Conservation (phyloP, 1,140 invertebrate species). For the Drosophila repleta region DNA sequence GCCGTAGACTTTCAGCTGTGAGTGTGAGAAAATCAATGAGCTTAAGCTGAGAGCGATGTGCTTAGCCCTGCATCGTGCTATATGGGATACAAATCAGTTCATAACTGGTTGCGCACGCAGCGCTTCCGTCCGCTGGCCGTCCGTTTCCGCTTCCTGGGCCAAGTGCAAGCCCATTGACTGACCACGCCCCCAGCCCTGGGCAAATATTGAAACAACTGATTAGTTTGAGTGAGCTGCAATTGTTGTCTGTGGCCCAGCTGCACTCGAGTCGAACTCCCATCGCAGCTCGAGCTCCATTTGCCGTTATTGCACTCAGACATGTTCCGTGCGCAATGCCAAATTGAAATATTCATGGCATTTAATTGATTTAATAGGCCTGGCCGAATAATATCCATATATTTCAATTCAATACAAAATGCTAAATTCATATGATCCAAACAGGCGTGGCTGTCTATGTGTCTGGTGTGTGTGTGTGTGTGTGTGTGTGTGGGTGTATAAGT, state of each 20-base stretch:
- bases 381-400: slow-evolving; percentile 28
- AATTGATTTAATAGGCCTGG: slow-evolving; percentile 61
- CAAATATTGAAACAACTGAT: slow-evolving; percentile 80
- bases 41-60: slow-evolving; percentile 14
- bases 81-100: slow-evolving; percentile 19
- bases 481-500: not conserved
- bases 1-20: slow-evolving; percentile 12
- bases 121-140: slow-evolving; percentile 41
- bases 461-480: not conserved
- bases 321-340: slow-evolving; percentile 14
- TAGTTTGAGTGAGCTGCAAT: slow-evolving; percentile 71
- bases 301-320: slow-evolving; percentile 54
- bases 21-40: slow-evolving; percentile 75
- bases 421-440: slow-evolving; percentile 22
- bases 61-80: not conserved
- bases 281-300: slow-evolving; percentile 55
- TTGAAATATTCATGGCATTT: slow-evolving; percentile 69
- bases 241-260: slow-evolving; percentile 29
- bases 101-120: slow-evolving; percentile 39
- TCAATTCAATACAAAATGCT: slow-evolving; percentile 28
- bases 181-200: slow-evolving; percentile 11
- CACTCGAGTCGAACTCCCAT: slow-evolving; percentile 14
- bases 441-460: not conserved
- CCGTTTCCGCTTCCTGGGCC: slow-evolving; percentile 66
- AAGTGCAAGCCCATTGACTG: slow-evolving; percentile 2